Evolutionary conservation across 1,140 invertebrate species (phyloP).

Genomic region (Venturia canescens): DNA sequence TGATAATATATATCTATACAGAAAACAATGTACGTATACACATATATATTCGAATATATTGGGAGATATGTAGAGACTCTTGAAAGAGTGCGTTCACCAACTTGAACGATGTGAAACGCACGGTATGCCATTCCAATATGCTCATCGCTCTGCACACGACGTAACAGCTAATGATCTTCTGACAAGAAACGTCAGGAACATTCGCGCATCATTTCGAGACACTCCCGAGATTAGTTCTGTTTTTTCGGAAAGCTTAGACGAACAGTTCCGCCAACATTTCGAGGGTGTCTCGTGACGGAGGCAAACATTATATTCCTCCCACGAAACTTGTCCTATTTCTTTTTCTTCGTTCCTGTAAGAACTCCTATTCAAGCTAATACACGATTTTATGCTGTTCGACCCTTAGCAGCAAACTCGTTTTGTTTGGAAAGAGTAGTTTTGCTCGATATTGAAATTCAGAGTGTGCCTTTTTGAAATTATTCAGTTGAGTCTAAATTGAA

Average conservation of each 20-base stretch:
- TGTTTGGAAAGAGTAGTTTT: no score
- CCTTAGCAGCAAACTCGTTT: no score
- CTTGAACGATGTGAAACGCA: slow-evolving; percentile 14
- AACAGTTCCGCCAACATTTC: neutral
- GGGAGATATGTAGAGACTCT: neutral
- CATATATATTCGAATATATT: neutral
- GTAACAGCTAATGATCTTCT: neutral
- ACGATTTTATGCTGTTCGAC: no score
- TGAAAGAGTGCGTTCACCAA: slow-evolving; percentile 16
- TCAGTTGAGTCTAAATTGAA: no score
- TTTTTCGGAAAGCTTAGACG: neutral
- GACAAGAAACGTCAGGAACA: neutral
- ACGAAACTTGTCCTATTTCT: no score
- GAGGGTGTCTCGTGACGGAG: neutral
- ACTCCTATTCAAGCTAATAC: no score
- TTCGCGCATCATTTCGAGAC: neutral
- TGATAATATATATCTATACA: neutral
- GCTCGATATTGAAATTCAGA: no score
- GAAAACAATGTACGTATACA: neutral
- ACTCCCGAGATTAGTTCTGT: neutral
- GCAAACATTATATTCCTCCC: neutral
- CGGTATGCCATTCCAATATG: neutral
- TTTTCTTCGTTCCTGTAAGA: no score
- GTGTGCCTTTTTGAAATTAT: no score
- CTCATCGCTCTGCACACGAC: neutral